Evolutionary conservation across 1,140 invertebrate genomes (phyloP).

Genomic region (Cephus cinctus): DNA sequence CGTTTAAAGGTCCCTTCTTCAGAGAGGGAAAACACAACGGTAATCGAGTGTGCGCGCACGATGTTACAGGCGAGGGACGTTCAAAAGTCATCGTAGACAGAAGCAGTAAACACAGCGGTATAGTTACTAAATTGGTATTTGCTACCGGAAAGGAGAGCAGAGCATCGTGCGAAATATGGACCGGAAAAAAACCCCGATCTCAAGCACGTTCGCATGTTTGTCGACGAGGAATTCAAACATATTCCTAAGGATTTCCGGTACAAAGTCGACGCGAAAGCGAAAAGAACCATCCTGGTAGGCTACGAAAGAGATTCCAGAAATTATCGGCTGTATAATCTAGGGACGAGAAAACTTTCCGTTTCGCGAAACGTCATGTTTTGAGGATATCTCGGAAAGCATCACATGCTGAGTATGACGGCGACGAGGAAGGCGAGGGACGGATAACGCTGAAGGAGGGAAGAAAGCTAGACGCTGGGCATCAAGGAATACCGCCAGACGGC

Average conservation of each 20-base stretch:
- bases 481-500: too few relatives aligned
- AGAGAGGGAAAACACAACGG: constrained; percentile 44
- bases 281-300: constrained; percentile 20
- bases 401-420: neutral
- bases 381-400: constrained; percentile 7
- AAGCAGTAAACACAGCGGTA: constrained; percentile 46
- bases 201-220: constrained; percentile 18
- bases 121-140: constrained; percentile 16
- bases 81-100: constrained; percentile 44
- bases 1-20: too few relatives aligned
- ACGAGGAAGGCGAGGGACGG: constrained; percentile 2
- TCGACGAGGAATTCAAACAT: constrained; percentile 10
- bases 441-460: too few relatives aligned
- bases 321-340: constrained; percentile 19
- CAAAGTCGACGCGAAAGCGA: constrained; percentile 19
- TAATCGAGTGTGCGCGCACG: constrained; percentile 44
- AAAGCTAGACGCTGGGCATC: too few relatives aligned
- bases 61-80: constrained; percentile 44
- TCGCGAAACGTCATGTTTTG: constrained; percentile 23
- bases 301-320: constrained; percentile 21
- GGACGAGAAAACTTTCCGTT: constrained; percentile 10
- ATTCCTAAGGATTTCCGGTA: constrained; percentile 11
- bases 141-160: neutral
- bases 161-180: constrained; percentile 15
- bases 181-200: constrained; percentile 13